phyloP scores from a whole-genome alignment of 2,888 invertebrate genomes.

The Isoperla grammatica region DNA sequence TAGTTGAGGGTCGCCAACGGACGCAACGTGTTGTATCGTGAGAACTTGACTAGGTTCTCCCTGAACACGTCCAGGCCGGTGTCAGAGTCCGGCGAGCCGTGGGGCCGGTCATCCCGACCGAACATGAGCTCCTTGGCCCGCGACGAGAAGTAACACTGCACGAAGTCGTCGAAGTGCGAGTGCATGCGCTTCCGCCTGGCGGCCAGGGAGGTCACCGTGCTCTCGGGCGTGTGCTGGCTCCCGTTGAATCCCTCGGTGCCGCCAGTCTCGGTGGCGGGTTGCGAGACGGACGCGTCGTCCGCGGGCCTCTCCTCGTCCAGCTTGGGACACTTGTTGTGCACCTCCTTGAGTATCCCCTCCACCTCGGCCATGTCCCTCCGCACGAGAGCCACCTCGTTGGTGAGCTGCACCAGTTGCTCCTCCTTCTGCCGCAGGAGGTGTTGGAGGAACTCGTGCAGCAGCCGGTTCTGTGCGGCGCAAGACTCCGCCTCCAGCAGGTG shows the following conservation, averaged over 20 bases:
- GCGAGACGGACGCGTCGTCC: conserved; percentile 16
- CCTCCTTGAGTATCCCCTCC: conserved; percentile 55
- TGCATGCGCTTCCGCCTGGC: conserved; percentile 69
- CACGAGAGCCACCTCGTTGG: conserved; percentile 66
- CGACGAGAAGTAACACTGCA: conserved; percentile 76
- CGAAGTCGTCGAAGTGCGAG: conserved; percentile 84
- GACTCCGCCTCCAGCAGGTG: conserved; percentile 75
- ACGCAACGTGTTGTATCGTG: conserved; percentile 68
- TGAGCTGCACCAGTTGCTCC: conserved; percentile 59
- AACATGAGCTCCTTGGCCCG: conserved; percentile 68
- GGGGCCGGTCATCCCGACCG: conserved; percentile 40
- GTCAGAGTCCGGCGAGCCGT: conserved; percentile 30
- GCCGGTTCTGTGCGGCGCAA: conserved; percentile 68
- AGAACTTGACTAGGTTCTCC: conserved; percentile 81
- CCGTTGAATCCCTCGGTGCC: conserved; percentile 36
- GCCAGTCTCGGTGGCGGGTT: conserved; percentile 27
- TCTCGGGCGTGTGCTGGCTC: conserved; percentile 35
- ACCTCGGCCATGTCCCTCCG: conserved; percentile 67
- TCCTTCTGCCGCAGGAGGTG: conserved; percentile 69
- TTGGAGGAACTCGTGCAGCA: conserved; percentile 78
- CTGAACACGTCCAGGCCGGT: conserved; percentile 69
- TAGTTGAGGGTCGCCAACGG: conserved; percentile 84
- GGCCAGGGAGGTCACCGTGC: conserved; percentile 51
- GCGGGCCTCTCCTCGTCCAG: conserved; percentile 45
- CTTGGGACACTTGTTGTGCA: conserved; percentile 53